Evolutionary conservation across 1,140 invertebrate genomes (phyloP).

Genomic region (Dufourea novaeangliae): DNA sequence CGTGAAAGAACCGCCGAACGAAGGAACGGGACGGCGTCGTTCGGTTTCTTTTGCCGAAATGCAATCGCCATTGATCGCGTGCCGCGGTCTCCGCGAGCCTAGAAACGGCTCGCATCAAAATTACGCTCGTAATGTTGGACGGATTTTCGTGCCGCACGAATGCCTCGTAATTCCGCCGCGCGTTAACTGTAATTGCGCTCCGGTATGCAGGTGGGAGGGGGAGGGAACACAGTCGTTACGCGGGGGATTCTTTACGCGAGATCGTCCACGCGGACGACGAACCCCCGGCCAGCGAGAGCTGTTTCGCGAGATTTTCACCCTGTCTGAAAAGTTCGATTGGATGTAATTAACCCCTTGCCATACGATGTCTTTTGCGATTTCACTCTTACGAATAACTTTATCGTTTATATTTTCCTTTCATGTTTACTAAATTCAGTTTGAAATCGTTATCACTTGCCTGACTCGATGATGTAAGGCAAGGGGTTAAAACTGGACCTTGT

Average conservation of each 20-base stretch:
- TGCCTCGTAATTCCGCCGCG: constrained; percentile 28
- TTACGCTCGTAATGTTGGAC: constrained; percentile 36
- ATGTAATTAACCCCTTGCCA: background rate
- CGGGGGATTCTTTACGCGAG: constrained; percentile 2
- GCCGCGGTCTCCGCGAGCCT: background rate
- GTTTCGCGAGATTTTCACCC: background rate
- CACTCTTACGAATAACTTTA: too few species aligned
- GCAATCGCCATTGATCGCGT: constrained; percentile 38
- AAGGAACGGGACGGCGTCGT: background rate
- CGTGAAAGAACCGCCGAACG: background rate
- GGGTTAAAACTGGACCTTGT: too few species aligned
- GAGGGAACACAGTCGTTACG: constrained; percentile 20
- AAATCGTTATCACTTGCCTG: too few species aligned
- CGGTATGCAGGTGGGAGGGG: constrained; percentile 17
- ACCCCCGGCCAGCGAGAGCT: background rate
- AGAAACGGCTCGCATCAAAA: constrained; percentile 35
- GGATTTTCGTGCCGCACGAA: constrained; percentile 58
- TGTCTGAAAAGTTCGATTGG: background rate
- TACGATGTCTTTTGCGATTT: too few species aligned
- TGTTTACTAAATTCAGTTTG: too few species aligned
- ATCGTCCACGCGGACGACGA: background rate
- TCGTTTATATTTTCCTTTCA: too few species aligned
- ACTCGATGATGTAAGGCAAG: too few species aligned
- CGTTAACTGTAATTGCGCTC: constrained; percentile 53
- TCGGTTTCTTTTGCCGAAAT: background rate